A percentile compares a stretch with the other conserved stretches of the same genome.
Evolutionary conservation across 2,113 vertebrate species (phyloP).

Genomic region (Siniperca knerii): DNA sequence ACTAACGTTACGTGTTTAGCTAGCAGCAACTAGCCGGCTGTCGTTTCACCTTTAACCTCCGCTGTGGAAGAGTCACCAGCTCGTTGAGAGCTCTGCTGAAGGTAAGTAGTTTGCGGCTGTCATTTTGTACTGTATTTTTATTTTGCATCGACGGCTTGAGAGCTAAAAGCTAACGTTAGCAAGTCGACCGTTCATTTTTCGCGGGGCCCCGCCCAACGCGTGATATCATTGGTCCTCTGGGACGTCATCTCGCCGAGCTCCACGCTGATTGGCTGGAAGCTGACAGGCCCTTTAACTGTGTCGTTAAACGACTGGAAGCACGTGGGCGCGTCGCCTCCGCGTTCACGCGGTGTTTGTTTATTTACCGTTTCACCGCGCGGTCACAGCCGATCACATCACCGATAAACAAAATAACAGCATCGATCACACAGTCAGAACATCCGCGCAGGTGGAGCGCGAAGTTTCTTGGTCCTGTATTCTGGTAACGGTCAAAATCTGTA

Average conservation of each 20-base stretch:
- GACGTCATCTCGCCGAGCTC: neutral
- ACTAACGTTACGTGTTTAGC: no score
- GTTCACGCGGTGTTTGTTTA: no score
- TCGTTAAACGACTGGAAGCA: neutral
- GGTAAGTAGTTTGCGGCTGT: neutral
- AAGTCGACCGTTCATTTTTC: slow-evolving; percentile 49
- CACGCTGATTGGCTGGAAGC: slow-evolving; percentile 49
- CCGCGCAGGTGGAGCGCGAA: no score
- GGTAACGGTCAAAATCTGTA: no score
- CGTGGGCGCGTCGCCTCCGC: neutral
- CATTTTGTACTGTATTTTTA: accelerated
- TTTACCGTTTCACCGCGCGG: no score
- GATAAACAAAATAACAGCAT: no score
- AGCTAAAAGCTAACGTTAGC: slow-evolving; percentile 38
- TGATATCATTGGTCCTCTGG: slow-evolving; percentile 14
- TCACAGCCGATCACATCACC: no score
- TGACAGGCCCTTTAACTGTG: neutral
- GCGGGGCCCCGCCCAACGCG: slow-evolving; percentile 52
- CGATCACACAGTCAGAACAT: no score
- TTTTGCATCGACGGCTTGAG: accelerated
- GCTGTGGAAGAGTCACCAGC: neutral
- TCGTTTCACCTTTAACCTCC: neutral
- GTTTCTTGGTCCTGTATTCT: no score
- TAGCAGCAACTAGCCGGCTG: neutral
- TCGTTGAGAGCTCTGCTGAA: accelerated